Percentiles rank a stretch among this genome's conserved stretches.
Conservation (phyloP, 2,797 vertebrate species). For the Prunella strophiata region DNA sequence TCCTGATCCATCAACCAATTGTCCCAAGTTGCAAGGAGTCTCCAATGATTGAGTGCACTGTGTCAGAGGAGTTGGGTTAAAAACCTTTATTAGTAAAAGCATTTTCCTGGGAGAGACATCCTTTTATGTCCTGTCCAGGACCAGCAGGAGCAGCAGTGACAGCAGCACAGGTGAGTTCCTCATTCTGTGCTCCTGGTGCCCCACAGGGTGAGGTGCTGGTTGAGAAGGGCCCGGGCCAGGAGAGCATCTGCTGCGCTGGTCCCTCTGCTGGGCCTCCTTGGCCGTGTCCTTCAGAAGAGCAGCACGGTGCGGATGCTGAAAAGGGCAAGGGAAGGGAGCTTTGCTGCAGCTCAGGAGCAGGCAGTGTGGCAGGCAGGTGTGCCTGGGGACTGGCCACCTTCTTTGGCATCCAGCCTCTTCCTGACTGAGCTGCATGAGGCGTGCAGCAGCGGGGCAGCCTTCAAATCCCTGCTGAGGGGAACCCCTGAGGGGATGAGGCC, state of each 20-base stretch:
- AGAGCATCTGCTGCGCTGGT: not conserved
- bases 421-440: not conserved
- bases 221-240: not conserved
- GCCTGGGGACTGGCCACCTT: fast-evolving
- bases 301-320: conserved; percentile 43
- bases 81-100: not conserved
- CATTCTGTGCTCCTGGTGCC: not conserved
- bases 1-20: too few species aligned
- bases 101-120: not conserved
- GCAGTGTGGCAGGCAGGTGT: not conserved
- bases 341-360: not conserved
- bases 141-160: fast-evolving
- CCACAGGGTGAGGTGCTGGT: not conserved
- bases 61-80: not conserved
- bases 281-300: conserved; percentile 20
- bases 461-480: not conserved
- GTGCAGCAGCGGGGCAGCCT: not conserved
- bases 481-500: too few species aligned
- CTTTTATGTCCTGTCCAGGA: not conserved
- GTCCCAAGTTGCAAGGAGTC: too few species aligned
- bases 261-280: not conserved
- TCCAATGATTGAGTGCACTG: too few species aligned
- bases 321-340: not conserved
- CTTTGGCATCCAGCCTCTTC: not conserved
- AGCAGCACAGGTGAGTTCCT: fast-evolving